Percentiles rank a stretch among this genome's conserved stretches.
These are phyloP conservation scores for Microtus californicus DNA, from an alignment of 2,797 vertebrate species.

Conservation along the genomic window DNA sequence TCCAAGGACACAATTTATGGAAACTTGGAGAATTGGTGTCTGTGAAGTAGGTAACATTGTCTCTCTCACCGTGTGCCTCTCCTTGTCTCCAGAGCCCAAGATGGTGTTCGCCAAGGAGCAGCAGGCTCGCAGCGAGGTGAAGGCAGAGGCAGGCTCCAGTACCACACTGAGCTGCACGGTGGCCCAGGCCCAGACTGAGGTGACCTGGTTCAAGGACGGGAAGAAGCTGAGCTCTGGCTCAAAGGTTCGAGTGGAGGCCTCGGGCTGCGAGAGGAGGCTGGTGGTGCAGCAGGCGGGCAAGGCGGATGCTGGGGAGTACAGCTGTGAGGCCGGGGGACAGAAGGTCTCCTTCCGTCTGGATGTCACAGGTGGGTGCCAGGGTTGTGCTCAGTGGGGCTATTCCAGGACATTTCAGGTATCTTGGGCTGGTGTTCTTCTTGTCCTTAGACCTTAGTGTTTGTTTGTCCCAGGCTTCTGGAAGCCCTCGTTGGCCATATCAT, in stretches of 20 bases:
- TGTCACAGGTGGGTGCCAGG: slow-evolving; percentile 77
- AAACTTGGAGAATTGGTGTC: not conserved
- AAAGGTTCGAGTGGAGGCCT: slow-evolving; percentile 85
- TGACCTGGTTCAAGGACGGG: slow-evolving; percentile 91
- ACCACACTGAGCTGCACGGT: slow-evolving; percentile 85
- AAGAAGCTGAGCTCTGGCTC: slow-evolving; percentile 86
- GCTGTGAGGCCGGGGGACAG: not conserved
- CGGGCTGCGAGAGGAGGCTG: slow-evolving; percentile 75
- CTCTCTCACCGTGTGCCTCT: not conserved
- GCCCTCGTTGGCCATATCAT: not conserved
- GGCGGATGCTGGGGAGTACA: slow-evolving; percentile 1
- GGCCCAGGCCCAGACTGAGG: slow-evolving; percentile 84
- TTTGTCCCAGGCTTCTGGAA: not conserved
- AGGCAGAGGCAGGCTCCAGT: not conserved
- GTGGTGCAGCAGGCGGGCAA: slow-evolving; percentile 87
- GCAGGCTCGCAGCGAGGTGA: slow-evolving; percentile 83
- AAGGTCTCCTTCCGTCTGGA: slow-evolving; percentile 74
- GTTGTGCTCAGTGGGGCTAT: not conserved
- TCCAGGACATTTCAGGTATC: not conserved
- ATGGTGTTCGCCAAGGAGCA: not conserved
- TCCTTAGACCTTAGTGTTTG: not conserved
- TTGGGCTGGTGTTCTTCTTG: not conserved
- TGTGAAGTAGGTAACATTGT: not conserved
- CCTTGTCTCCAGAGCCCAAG: not conserved
- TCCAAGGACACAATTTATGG: not conserved